Conservation (phyloP, 2,113 vertebrate genomes). For the Malurus melanocephalus region DNA sequence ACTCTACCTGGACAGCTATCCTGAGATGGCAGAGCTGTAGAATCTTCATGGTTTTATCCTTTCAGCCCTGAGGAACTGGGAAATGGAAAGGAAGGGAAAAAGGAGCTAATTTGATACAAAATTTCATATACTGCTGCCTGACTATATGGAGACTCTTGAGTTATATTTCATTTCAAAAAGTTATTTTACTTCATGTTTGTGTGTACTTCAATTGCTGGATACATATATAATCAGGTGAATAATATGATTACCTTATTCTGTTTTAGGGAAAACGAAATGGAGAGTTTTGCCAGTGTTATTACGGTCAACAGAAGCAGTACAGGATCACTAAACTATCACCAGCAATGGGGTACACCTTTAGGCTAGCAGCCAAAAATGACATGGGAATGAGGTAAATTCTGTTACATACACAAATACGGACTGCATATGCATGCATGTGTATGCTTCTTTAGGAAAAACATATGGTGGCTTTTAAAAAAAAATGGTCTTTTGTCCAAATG, state of each 20-base stretch:
- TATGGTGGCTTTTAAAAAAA: background rate
- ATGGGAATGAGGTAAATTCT: constrained; percentile 87
- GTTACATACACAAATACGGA: background rate
- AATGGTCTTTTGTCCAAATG: background rate
- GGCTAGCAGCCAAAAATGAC: constrained; percentile 94
- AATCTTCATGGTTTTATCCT: background rate
- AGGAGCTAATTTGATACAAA: background rate
- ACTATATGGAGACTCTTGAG: background rate
- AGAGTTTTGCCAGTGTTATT: constrained; percentile 90
- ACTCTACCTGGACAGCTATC: background rate
- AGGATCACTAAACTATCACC: constrained; percentile 91
- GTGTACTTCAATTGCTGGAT: background rate
- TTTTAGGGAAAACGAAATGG: constrained; percentile 88
- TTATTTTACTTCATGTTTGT: background rate
- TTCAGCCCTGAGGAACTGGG: background rate
- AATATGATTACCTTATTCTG: constrained; percentile 19
- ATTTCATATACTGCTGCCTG: background rate
- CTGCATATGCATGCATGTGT: background rate
- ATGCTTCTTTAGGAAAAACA: background rate
- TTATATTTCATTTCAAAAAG: background rate
- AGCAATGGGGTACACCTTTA: constrained; percentile 93
- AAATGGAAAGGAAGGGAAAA: background rate
- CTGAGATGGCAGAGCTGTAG: background rate
- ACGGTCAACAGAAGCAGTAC: constrained; percentile 92
- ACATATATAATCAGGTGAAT: background rate